Percentiles rank a stretch among this genome's conserved stretches.
Conservation (phyloP, 1,140 invertebrate species). For the Micrasema minimum region DNA sequence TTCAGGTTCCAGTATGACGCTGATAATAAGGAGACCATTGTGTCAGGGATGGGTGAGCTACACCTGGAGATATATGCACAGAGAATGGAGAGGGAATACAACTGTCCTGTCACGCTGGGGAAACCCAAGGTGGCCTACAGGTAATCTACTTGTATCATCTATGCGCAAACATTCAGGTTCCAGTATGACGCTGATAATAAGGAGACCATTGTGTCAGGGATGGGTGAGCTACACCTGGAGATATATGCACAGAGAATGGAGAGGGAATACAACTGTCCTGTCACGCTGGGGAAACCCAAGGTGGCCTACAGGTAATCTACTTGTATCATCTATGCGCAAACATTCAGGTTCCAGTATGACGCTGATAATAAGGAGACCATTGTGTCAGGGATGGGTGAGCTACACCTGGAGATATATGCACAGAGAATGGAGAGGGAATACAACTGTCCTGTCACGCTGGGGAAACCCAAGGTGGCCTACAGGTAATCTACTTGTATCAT, state of each 20-base stretch:
- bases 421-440: conserved; percentile 98
- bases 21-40: conserved; percentile 95
- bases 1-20: conserved; percentile 85
- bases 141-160: conserved; percentile 55
- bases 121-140: conserved; percentile 97
- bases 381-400: conserved; percentile 97
- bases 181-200: conserved; percentile 90
- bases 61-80: conserved; percentile 98
- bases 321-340: too few species aligned
- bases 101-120: conserved; percentile 90
- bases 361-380: conserved; percentile 94
- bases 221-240: conserved; percentile 98
- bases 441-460: conserved; percentile 89
- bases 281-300: conserved; percentile 95
- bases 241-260: conserved; percentile 98
- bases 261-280: conserved; percentile 94
- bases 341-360: conserved; percentile 88
- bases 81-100: conserved; percentile 97
- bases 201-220: conserved; percentile 96
- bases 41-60: conserved; percentile 98
- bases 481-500: too few species aligned
- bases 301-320: conserved; percentile 80
- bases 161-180: conserved; percentile 92
- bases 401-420: conserved; percentile 97
- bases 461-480: conserved; percentile 98